These are phyloP conservation scores for Pterobdella sp. DNA, from an alignment of 2,888 invertebrate species.

Conservation along the genomic window DNA sequence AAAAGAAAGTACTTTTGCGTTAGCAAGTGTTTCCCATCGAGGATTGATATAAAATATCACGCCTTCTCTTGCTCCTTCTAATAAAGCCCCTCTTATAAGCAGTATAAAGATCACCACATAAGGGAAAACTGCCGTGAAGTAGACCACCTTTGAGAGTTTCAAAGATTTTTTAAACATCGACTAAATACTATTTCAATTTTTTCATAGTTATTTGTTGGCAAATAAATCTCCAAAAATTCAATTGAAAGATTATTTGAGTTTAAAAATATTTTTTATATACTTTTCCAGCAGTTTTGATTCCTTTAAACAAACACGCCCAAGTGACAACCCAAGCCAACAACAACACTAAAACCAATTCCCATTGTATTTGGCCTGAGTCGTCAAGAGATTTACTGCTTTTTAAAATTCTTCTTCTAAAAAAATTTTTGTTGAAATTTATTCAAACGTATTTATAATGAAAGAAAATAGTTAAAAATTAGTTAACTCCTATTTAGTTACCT, in stretches of 20 bases:
- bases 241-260: not conserved
- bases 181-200: not conserved
- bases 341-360: conserved; percentile 38
- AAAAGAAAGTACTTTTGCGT: conserved; percentile 43
- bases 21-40: conserved; percentile 40
- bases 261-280: too few species aligned
- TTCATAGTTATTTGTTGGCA: not conserved
- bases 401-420: conserved; percentile 34
- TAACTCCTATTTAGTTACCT: too few species aligned
- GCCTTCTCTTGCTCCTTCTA: conserved; percentile 44
- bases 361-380: conserved; percentile 48
- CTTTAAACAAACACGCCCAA: conserved; percentile 40
- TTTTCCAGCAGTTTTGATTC: conserved; percentile 41
- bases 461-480: too few species aligned
- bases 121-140: conserved; percentile 48
- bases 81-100: conserved; percentile 43
- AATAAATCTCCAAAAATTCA: not conserved
- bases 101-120: conserved; percentile 46
- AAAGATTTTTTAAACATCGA: not conserved
- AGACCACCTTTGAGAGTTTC: conserved; percentile 39
- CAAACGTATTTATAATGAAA: too few species aligned
- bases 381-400: conserved; percentile 33
- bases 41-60: conserved; percentile 47
- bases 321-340: conserved; percentile 40
- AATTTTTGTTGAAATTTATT: too few species aligned